Evolutionary conservation across 2,113 vertebrate genomes (phyloP), one percentile per base, ranked within the genome.

Genomic region (Xerus inauris): DNA sequence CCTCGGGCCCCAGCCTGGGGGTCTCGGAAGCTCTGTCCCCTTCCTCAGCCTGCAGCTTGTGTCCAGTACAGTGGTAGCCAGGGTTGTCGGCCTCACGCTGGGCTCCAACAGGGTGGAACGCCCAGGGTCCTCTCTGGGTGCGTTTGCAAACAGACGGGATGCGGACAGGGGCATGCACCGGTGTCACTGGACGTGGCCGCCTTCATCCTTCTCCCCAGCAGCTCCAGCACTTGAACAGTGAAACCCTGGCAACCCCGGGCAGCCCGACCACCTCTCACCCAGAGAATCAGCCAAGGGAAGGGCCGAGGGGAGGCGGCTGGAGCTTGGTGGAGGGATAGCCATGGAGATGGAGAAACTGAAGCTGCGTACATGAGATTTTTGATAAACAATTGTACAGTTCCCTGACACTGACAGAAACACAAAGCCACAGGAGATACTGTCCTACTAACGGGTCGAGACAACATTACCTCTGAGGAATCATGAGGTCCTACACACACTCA

Each of bases 251-350:
- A 0, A n/a, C n/a, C 35, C 38, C 4, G 49, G 49, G 81, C 8
- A 28, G 12, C 22, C 16, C 0, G 6, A 20, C 54, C 19, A 54
- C 14, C 42, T 51, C 11, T 3, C 0, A 11, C 22, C 9, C 59
- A 45, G 54, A 81, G 24, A n/a, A 16, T 10, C 9, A 0, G 62
- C 12, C 30, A 8, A 16, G 30, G 16, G 28, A 26, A 14, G 30
- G 2, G 24, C 7, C 69, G 5, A 2, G 35, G 35, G 76, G 69
- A 30, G 57, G 1, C 7, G 49, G 49, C 13, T 1, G 67, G 22
- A 47, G 13, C 1, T 2, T 2, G 6, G 35, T 3, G 6, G 5
- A 17, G 45, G 0, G 19, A 54, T 1, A 16, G 38, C 0, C 0
- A 22, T 1, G 30, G 6, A 42, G 20, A 24, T 0, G 6, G 28